Evolutionary conservation across 2,888 invertebrate species (phyloP).

Genomic region (Caenorhabditis japonica): DNA sequence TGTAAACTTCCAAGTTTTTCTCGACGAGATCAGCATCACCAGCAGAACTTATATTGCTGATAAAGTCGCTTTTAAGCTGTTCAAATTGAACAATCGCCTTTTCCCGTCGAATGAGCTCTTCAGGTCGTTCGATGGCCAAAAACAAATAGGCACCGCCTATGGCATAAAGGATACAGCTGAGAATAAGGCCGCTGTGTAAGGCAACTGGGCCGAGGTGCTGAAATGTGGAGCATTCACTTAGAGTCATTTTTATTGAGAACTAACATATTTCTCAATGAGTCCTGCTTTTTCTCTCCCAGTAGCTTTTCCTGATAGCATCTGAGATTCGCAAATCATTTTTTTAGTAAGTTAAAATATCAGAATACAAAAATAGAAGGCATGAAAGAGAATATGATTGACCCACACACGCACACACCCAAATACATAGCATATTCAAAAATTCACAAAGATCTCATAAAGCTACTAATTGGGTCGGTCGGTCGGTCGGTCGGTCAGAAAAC

Average conservation of each 20-base stretch:
- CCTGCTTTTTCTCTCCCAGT: constrained; percentile 8
- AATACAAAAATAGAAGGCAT: background rate
- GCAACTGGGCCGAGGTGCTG: constrained; percentile 59
- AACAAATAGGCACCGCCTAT: constrained; percentile 60
- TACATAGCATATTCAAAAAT: constrained; percentile 33
- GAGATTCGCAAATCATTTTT: constrained; percentile 8
- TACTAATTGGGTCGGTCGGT: constrained; percentile 23
- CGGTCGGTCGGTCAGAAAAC: too few species aligned
- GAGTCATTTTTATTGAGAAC: background rate
- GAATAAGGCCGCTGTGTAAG: constrained; percentile 60
- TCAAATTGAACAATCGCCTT: constrained; percentile 39
- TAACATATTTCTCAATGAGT: constrained; percentile 41
- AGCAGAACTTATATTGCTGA: constrained; percentile 36
- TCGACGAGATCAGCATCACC: constrained; percentile 3
- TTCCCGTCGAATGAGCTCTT: constrained; percentile 44
- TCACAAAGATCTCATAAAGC: constrained; percentile 28
- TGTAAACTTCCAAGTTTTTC: constrained; percentile 49
- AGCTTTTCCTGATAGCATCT: constrained; percentile 36
- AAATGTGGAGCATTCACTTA: constrained; percentile 8
- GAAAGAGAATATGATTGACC: constrained; percentile 1
- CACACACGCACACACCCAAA: too few species aligned
- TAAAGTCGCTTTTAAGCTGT: constrained; percentile 33
- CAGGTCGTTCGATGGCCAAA: constrained; percentile 53
- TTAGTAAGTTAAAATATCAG: constrained; percentile 11
- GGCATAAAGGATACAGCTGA: constrained; percentile 57